Base-by-base conservation (phyloP, 1,140 invertebrate genomes). In the Scaptomyza montana region DNA sequence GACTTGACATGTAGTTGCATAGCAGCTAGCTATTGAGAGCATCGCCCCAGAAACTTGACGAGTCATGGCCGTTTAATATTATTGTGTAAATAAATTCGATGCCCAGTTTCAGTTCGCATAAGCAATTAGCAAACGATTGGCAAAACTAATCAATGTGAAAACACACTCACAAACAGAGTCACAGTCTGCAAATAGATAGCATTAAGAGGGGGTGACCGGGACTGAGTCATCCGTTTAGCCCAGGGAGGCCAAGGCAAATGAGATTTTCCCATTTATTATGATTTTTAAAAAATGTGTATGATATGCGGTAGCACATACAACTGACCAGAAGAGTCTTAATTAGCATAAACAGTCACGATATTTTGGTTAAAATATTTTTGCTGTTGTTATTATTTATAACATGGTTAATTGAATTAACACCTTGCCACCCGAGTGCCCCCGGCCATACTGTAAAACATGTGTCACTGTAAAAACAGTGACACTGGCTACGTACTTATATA, bases 371-470 rank as follows among this genome's bases (percentile, higher is more conserved):
- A 86, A 85, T 87, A 84, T 6, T 89, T 82, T 25, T 25, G 21
- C 3, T 25, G 21, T 86, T 80, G 70, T 78, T 89, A 85, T 78
- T 84, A 89, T 84, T 89, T 89, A 84, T 84, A 78, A 74, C 74
- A 77, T 70, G 89, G 80, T 78, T 89, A 89, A 89, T 89, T 89
- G 46, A 89, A 89, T 89, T 89, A 89, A 80, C 84, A 89, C 80
- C 46, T 72, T 39, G 30, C 9, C 63, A 57, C 63, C 74, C 46
- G 25, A 49, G 43, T 36, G 41, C 19, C 39, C 53, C 30, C 51
- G 54, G 28, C 45, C 59, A 49, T 50, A 56, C 57, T n/a, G 30
- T 49, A 21, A 13, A 50, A 62, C 70, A 68, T 80, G 75, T 89
- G 86, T 85, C 79, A 80, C 65, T 80, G 50, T 43, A 68, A 47